phyloP scores from a whole-genome alignment of 1,140 invertebrate species.

The Mesaphorura yosii region DNA sequence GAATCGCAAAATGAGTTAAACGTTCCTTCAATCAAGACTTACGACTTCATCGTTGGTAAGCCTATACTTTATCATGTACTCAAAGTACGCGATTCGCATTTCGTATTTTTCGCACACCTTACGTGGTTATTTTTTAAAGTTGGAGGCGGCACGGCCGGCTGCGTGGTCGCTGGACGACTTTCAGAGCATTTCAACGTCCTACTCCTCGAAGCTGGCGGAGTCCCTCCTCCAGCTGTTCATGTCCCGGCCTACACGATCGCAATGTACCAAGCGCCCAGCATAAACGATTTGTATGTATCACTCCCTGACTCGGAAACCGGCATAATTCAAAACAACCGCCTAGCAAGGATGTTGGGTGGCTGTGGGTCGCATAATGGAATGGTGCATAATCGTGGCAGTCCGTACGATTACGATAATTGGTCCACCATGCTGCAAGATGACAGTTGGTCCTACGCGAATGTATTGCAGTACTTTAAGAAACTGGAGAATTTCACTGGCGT shows the following conservation, averaged over 20 bases:
- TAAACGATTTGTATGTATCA: neutral
- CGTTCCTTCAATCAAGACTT: neutral
- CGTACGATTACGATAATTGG: conserved; percentile 15
- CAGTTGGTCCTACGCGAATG: conserved; percentile 28
- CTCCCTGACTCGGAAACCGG: neutral
- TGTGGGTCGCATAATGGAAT: conserved; percentile 2
- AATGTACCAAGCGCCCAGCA: neutral
- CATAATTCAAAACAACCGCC: neutral
- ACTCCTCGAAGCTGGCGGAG: neutral
- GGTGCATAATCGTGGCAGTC: conserved; percentile 8
- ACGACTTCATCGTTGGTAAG: neutral
- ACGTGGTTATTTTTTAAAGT: conserved; percentile 5
- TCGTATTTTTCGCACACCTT: neutral
- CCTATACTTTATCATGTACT: too few species aligned
- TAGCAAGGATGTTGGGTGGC: neutral
- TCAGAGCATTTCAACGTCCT: conserved; percentile 1
- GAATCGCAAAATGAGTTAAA: neutral
- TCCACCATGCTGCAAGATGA: conserved; percentile 3
- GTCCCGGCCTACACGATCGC: neutral
- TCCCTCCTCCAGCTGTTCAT: neutral
- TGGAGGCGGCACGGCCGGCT: conserved; percentile 3
- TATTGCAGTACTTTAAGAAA: conserved; percentile 70
- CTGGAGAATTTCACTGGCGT: conserved; percentile 45
- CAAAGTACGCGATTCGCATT: neutral
- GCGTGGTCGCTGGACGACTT: neutral